phyloP scores from a whole-genome alignment of 2,113 vertebrate species.

The Theristicus caerulescens region DNA sequence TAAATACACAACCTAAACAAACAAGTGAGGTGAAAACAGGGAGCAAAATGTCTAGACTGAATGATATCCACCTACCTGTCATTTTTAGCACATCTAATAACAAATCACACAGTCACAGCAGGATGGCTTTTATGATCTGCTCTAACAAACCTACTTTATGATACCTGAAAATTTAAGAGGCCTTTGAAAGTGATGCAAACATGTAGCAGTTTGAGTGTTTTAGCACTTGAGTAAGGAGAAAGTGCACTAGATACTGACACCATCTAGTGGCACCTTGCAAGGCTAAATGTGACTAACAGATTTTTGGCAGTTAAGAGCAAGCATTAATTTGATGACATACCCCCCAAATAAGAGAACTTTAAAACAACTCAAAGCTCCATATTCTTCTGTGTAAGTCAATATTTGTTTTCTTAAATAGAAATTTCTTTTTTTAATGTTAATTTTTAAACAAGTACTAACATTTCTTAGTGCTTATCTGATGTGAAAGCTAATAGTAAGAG shows the following conservation, averaged over 20 bases:
- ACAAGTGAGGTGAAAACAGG: not conserved
- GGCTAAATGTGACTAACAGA: not conserved
- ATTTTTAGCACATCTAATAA: not conserved
- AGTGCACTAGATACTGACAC: constrained; percentile 55
- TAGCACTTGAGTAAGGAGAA: not conserved
- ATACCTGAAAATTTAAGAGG: not conserved
- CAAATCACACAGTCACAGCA: not conserved
- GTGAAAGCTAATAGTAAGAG: not conserved
- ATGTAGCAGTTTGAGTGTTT: not conserved
- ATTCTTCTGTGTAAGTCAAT: not conserved
- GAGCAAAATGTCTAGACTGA: not conserved
- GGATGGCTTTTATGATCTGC: not conserved
- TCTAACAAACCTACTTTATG: not conserved
- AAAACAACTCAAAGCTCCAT: not conserved
- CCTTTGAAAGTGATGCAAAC: not conserved
- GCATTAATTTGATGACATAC: not conserved
- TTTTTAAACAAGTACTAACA: not conserved
- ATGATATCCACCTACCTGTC: not conserved
- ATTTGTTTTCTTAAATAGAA: not conserved
- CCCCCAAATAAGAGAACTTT: not conserved
- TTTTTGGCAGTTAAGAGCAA: not conserved
- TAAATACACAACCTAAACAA: not conserved
- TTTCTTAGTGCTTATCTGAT: not conserved
- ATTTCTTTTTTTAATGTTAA: not conserved
- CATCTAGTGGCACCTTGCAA: constrained; percentile 59